Conservation (phyloP, 2,888 invertebrate genomes). For the Rotaria macrura region DNA sequence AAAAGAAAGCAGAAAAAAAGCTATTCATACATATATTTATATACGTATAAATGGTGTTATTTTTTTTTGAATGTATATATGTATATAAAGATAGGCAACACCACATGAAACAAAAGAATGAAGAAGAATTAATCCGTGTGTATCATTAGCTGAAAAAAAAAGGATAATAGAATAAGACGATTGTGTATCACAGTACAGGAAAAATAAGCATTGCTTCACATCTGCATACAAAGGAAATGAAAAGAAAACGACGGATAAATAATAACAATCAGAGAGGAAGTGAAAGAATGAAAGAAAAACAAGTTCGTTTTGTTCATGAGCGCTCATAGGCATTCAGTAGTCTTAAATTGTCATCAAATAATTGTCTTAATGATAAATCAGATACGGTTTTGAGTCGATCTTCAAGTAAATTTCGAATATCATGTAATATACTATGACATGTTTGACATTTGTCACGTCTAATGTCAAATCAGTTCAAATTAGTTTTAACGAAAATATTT, state of each 20-base stretch:
- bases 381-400: not conserved
- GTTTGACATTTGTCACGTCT: conserved; percentile 15
- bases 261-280: not conserved
- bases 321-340: not conserved
- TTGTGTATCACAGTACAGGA: not conserved
- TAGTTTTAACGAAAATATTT: too few relatives aligned
- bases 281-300: not conserved
- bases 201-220: not conserved
- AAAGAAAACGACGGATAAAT: not conserved
- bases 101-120: not conserved
- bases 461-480: not conserved
- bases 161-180: not conserved
- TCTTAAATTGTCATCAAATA: not conserved
- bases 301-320: too few relatives aligned
- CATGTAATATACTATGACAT: conserved; percentile 11
- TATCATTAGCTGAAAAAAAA: not conserved
- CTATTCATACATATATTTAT: not conserved
- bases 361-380: not conserved
- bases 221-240: not conserved
- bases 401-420: conserved; percentile 15
- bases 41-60: not conserved
- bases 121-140: not conserved
- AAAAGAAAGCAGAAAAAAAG: not conserved
- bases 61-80: not conserved
- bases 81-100: not conserved